Evolutionary conservation across 2,113 vertebrate genomes (phyloP).

Genomic region (Oriolus oriolus): DNA sequence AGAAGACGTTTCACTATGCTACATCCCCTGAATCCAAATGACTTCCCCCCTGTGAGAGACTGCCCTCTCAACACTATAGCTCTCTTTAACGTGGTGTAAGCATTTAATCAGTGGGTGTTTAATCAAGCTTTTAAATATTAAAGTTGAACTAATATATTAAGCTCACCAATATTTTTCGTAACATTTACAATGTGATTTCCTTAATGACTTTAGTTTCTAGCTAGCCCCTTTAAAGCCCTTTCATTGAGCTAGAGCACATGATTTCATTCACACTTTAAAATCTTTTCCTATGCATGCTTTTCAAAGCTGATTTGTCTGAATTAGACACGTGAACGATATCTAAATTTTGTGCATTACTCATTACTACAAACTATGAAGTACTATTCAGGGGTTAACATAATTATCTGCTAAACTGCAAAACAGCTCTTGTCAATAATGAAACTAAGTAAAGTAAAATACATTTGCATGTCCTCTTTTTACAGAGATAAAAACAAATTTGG

Average conservation of each 20-base stretch:
- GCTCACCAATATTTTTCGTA: background rate
- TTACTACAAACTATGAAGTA: constrained; percentile 5
- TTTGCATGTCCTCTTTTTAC: background rate
- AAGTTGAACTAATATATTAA: background rate
- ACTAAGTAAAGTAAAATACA: background rate
- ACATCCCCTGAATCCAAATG: background rate
- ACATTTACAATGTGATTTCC: background rate
- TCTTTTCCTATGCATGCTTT: constrained; percentile 11
- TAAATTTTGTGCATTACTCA: constrained; percentile 31
- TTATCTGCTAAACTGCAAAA: background rate
- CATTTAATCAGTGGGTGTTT: background rate
- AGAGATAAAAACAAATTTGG: background rate
- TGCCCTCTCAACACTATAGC: background rate
- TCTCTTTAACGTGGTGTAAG: background rate
- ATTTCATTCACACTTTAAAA: constrained; percentile 35
- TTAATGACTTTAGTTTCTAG: constrained; percentile 24
- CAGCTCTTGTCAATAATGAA: background rate
- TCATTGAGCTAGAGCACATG: background rate
- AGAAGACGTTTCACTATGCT: background rate
- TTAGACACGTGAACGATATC: background rate
- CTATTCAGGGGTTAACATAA: constrained; percentile 8
- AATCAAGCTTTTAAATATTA: background rate
- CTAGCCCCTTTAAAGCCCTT: background rate
- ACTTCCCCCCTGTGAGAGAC: background rate
- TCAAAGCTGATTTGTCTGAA: constrained; percentile 32